phyloP scores from a whole-genome alignment of 1,140 invertebrate species.

The Pantala flavescens region DNA sequence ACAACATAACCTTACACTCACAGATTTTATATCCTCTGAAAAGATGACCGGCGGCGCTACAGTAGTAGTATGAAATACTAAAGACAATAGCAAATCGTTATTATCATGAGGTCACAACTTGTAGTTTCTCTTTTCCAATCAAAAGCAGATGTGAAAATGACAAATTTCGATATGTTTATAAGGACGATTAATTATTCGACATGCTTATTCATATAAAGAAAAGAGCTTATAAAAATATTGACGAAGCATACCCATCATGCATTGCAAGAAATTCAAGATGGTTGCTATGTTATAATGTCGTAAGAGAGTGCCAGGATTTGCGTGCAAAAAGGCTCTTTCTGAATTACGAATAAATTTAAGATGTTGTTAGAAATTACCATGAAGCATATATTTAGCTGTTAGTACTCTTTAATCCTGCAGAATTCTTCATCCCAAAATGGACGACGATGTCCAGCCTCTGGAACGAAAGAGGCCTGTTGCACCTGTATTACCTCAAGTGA shows the following conservation, averaged over 20 bases:
- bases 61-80: too few species aligned
- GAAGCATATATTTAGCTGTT: neutral
- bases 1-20: too few species aligned
- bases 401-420: neutral
- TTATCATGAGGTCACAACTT: too few species aligned
- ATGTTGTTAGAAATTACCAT: neutral
- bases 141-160: too few species aligned
- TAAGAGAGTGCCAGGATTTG: neutral
- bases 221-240: neutral
- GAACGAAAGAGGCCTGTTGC: conserved; percentile 15
- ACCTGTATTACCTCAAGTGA: conserved; percentile 10
- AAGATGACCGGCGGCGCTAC: too few species aligned
- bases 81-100: too few species aligned
- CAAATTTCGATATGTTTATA: too few species aligned
- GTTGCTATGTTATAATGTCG: neutral
- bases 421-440: neutral
- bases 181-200: too few species aligned
- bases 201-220: neutral
- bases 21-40: too few species aligned
- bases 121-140: too few species aligned
- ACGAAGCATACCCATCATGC: neutral
- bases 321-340: neutral
- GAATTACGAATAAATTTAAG: neutral
- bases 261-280: neutral
- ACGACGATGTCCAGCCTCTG: conserved; percentile 10